Conservation (phyloP, 2,888 invertebrate species). For the Lumbricus terrestris region DNA sequence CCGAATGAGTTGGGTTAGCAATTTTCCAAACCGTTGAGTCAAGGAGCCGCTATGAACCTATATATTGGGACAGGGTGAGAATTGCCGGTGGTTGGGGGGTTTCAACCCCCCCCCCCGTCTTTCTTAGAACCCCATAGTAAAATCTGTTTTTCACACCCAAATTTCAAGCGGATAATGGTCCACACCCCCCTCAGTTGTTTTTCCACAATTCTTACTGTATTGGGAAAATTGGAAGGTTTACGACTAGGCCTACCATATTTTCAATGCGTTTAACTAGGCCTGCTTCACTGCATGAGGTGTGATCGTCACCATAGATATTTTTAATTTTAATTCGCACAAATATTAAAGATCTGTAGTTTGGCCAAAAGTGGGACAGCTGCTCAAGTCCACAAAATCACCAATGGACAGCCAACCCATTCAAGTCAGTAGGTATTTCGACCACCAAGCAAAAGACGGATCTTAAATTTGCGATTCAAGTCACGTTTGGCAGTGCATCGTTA, state of each 20-base stretch:
- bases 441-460: not conserved
- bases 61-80: too few species aligned
- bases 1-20: not conserved
- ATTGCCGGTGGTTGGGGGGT: too few species aligned
- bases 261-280: not conserved
- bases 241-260: not conserved
- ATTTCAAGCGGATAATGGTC: too few species aligned
- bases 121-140: too few species aligned
- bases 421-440: not conserved
- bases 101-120: too few species aligned
- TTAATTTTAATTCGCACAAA: not conserved
- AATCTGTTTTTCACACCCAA: too few species aligned
- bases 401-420: not conserved
- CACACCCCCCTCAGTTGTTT: too few species aligned
- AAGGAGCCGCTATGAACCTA: not conserved
- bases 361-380: not conserved
- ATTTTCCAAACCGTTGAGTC: not conserved
- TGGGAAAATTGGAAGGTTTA: not conserved
- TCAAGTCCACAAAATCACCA: not conserved
- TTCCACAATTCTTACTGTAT: too few species aligned
- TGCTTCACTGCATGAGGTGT: too few species aligned
- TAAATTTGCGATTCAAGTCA: not conserved
- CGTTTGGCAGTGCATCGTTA: not conserved
- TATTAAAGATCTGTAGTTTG: too few species aligned
- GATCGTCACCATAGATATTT: not conserved